Percentiles rank a stretch among this genome's conserved stretches.
phyloP scores from a whole-genome alignment of 1,140 invertebrate species.

The Drosophila pachea region DNA sequence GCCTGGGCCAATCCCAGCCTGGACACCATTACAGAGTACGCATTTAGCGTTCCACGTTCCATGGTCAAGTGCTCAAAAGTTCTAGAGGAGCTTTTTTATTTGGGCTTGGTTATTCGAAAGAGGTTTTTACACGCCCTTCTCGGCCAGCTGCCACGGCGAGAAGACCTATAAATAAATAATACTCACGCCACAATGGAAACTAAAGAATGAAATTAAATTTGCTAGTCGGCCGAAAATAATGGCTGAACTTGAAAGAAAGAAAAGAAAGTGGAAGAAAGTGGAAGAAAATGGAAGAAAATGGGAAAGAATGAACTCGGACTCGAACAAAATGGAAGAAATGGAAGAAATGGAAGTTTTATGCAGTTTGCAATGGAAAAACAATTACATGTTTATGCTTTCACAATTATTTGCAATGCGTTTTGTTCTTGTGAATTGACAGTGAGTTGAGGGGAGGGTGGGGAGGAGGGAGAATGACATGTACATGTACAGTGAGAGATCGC shows the following conservation, averaged over 20 bases:
- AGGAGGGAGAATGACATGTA: no score
- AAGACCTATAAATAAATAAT: slow-evolving; percentile 49
- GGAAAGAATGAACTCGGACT: no score
- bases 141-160: slow-evolving; percentile 26
- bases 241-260: slow-evolving; percentile 13
- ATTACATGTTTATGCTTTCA: slow-evolving; percentile 28
- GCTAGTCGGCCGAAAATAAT: slow-evolving; percentile 26
- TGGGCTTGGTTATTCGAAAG: slow-evolving; percentile 6
- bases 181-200: slow-evolving; percentile 31
- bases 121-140: no score
- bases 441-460: no score
- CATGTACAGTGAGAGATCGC: not conserved
- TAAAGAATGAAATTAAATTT: slow-evolving; percentile 24
- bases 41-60: not conserved
- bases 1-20: no score
- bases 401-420: not conserved
- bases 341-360: not conserved
- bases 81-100: slow-evolving; percentile 8
- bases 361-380: slow-evolving; percentile 24
- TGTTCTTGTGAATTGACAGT: slow-evolving; percentile 24
- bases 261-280: slow-evolving; percentile 11
- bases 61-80: slow-evolving; percentile 13
- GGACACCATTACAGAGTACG: no score
- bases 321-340: not conserved
- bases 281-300: not conserved